phyloP scores from a whole-genome alignment of 2,797 vertebrate genomes.

The Scomberomorus guttatus region DNA sequence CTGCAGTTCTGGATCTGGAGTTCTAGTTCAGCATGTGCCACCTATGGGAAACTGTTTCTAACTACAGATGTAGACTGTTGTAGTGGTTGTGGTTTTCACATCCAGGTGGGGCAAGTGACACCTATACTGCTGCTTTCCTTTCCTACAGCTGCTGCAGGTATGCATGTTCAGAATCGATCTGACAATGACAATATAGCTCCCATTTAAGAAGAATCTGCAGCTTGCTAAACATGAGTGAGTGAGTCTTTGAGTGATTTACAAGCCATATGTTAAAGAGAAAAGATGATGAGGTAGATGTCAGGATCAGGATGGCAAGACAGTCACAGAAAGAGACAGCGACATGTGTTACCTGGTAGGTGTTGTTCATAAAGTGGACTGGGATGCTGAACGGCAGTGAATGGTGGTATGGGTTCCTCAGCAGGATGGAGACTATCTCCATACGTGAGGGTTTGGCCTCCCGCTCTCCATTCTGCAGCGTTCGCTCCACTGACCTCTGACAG shows the following conservation, averaged over 20 bases:
- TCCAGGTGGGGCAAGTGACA: no score
- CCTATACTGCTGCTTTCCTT: neutral
- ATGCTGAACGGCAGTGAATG: constrained; percentile 97
- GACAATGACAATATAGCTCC: neutral
- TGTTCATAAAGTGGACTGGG: constrained; percentile 96
- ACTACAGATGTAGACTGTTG: neutral
- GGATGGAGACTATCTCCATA: constrained; percentile 96
- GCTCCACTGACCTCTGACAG: constrained; percentile 94
- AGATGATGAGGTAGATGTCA: neutral
- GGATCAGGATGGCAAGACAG: neutral
- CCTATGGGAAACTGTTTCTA: neutral
- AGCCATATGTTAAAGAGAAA: neutral
- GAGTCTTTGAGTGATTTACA: neutral
- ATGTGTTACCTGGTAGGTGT: constrained; percentile 92
- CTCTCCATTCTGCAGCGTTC: constrained; percentile 91
- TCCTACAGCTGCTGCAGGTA: neutral
- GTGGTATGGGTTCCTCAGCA: constrained; percentile 96
- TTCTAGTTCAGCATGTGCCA: no score
- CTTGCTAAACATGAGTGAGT: no score
- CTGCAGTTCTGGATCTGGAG: neutral
- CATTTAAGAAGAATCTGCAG: no score
- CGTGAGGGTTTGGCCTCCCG: constrained; percentile 94
- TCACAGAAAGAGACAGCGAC: no score
- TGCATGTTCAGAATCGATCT: neutral
- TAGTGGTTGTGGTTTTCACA: no score